These are phyloP conservation scores for Zootoca vivipara DNA, from an alignment of 2,113 vertebrate genomes.

Conservation along the genomic window DNA sequence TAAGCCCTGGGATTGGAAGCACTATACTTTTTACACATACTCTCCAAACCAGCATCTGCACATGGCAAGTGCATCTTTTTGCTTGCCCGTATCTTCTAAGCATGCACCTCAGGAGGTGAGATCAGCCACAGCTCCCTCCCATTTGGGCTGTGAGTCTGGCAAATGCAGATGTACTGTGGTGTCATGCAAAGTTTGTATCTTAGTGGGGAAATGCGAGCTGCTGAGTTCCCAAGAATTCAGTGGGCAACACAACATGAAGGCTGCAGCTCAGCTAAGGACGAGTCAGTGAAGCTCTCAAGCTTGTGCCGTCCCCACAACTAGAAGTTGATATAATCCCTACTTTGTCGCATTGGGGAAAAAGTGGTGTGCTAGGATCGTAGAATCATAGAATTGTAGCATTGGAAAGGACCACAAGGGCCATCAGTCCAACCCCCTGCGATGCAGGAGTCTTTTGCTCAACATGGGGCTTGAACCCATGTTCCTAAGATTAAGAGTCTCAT, in stretches of 20 bases:
- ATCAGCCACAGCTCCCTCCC: neutral
- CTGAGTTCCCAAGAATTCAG: neutral
- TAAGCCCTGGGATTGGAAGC: neutral
- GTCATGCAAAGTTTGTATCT: neutral
- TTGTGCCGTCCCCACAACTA: neutral
- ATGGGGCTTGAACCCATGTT: too few relatives aligned
- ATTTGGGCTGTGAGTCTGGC: neutral
- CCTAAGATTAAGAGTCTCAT: too few relatives aligned
- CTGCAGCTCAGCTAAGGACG: neutral
- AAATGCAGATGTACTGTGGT: neutral
- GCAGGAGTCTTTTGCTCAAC: too few relatives aligned
- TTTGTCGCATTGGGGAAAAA: neutral
- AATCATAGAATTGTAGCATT: too few relatives aligned
- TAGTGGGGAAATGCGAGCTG: neutral
- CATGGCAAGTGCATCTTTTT: neutral
- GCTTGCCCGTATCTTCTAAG: neutral
- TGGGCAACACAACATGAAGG: neutral
- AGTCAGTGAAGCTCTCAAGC: neutral
- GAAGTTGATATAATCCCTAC: neutral
- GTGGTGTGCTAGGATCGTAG: too few relatives aligned
- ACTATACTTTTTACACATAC: neutral
- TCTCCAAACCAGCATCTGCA: neutral
- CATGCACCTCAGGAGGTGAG: neutral
- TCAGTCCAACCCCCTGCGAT: too few relatives aligned
- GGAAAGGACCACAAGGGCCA: too few relatives aligned